Conservation (phyloP, 2,113 vertebrate genomes). For the Neofelis nebulosa region DNA sequence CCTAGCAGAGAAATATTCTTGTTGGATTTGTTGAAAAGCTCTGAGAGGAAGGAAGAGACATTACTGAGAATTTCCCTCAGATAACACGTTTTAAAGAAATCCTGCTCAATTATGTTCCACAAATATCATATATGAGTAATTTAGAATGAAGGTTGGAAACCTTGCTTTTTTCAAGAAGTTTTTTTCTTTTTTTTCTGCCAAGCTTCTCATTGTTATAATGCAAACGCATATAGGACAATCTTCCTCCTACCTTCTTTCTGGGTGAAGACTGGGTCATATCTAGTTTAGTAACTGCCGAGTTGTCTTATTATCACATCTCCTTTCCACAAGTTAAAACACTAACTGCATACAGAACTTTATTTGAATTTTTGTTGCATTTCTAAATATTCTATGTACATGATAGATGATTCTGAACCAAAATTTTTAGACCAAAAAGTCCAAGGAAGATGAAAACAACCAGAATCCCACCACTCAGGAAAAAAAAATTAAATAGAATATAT, state of each 20-base stretch:
- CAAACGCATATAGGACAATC: background rate
- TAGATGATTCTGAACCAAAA: background rate
- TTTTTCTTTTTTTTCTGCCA: background rate
- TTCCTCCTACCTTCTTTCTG: slow-evolving; percentile 33
- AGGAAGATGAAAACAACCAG: slow-evolving; percentile 2
- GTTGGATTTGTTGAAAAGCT: slow-evolving; percentile 77
- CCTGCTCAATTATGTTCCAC: slow-evolving; percentile 71
- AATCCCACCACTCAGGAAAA: background rate
- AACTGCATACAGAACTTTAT: background rate
- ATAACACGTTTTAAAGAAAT: slow-evolving; percentile 83
- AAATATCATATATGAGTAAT: slow-evolving; percentile 71
- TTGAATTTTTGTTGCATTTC: slow-evolving; percentile 21
- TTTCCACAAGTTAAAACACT: background rate
- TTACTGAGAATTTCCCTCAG: slow-evolving; percentile 85
- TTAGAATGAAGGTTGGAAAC: slow-evolving; percentile 71
- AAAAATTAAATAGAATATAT: background rate
- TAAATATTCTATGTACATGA: background rate
- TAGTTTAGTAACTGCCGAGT: background rate
- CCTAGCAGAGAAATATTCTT: slow-evolving; percentile 74
- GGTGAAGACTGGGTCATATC: slow-evolving; percentile 36
- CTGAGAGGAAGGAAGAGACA: slow-evolving; percentile 85
- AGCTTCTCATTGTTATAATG: slow-evolving; percentile 36
- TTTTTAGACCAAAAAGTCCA: background rate
- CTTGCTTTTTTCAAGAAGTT: slow-evolving; percentile 35
- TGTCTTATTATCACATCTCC: background rate